Percentiles rank a stretch among this genome's conserved stretches.
Conservation (phyloP, 2,113 vertebrate species). For the Oostethus manadensis region DNA sequence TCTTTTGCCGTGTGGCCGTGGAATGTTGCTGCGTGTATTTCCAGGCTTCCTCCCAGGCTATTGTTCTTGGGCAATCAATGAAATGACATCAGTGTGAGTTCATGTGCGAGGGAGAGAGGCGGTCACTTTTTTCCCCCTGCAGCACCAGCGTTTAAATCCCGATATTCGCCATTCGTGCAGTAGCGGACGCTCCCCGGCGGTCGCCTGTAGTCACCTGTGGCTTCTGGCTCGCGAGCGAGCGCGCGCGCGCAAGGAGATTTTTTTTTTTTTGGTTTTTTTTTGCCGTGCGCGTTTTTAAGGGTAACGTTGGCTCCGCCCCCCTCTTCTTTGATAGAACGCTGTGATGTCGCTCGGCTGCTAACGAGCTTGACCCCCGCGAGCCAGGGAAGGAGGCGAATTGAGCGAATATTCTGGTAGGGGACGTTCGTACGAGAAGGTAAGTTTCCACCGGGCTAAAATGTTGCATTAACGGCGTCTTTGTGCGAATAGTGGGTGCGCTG, state of each 20-base stretch:
- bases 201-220: background rate
- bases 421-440: conserved; percentile 38
- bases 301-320: conserved; percentile 57
- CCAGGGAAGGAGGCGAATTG: conserved; percentile 42
- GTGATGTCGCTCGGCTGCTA: conserved; percentile 56
- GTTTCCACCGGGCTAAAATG: background rate
- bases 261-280: too few relatives aligned
- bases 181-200: background rate
- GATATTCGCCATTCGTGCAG: background rate
- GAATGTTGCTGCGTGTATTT: conserved; percentile 43
- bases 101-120: conserved; percentile 28
- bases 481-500: conserved; percentile 34
- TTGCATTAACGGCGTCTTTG: background rate
- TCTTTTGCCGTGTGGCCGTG: conserved; percentile 25
- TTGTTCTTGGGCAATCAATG: conserved; percentile 63
- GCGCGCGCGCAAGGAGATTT: conserved; percentile 34
- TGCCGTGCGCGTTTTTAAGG: conserved; percentile 33
- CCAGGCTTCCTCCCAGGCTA: conserved; percentile 48
- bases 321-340: conserved; percentile 51
- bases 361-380: conserved; percentile 62
- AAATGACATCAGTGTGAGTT: conserved; percentile 49
- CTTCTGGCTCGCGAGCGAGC: too few relatives aligned
- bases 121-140: background rate
- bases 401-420: conserved; percentile 24
- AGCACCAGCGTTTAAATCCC: conserved; percentile 13